phyloP scores from a whole-genome alignment of 2,888 invertebrate species.

The Cryptocephalus moraei region DNA sequence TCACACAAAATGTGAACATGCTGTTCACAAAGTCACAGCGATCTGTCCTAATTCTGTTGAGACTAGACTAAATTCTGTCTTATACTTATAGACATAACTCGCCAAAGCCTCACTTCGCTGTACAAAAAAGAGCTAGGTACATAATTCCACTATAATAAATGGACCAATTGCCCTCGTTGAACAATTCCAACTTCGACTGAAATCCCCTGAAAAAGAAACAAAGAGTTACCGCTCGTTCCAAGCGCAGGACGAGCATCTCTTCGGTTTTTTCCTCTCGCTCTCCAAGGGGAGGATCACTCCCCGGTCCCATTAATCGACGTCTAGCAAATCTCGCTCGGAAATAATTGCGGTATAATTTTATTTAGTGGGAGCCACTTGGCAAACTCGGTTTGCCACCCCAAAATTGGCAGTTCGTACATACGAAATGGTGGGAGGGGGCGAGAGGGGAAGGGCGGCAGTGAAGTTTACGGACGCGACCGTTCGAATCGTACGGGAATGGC shows the following conservation, averaged over 20 bases:
- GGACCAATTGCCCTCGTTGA: not conserved
- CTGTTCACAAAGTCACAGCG: no score
- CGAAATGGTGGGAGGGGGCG: no score
- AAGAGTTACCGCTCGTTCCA: no score
- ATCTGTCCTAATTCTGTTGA: no score
- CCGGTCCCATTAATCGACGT: no score
- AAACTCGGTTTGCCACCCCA: constrained; percentile 23
- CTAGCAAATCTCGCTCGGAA: not conserved
- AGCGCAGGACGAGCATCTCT: not conserved
- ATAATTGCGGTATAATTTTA: constrained; percentile 23
- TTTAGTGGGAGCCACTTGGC: constrained; percentile 22
- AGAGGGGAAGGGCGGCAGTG: constrained; percentile 16
- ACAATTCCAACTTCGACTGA: not conserved
- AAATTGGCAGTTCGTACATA: constrained; percentile 23
- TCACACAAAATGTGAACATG: no score
- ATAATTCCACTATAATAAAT: not conserved
- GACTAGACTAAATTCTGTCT: no score
- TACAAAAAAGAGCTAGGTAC: no score
- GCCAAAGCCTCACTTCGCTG: no score
- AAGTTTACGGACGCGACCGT: constrained; percentile 22
- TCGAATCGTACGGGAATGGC: constrained; percentile 17
- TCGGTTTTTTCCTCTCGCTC: constrained; percentile 4
- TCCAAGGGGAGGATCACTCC: no score
- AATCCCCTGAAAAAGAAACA: no score
- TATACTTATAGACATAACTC: no score